Base-by-base conservation (phyloP, 2,113 vertebrate species). In the Amazona vittata region DNA sequence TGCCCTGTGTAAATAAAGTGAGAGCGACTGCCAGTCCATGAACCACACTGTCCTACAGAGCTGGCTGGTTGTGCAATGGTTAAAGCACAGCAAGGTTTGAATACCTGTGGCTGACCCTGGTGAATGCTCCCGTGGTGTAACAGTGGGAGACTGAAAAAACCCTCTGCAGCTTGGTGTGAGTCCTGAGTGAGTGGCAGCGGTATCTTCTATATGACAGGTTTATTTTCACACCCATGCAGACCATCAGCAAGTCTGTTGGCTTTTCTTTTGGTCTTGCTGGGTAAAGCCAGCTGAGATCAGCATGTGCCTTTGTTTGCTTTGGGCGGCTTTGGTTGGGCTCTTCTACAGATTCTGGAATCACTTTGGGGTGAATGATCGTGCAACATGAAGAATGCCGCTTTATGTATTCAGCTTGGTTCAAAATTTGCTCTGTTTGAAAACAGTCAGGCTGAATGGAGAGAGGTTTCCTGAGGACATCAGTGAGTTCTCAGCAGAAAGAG, bases 1-100 rank as follows among this genome's bases (percentile, higher is more conserved):
- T 74, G 33, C 31, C 68, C 62, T 93, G 43, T 68, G 94, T 91
- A 86, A 91, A 94, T 60, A 94, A 75, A 75, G 33, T 29, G n/a
- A 59, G 77, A 74, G 73, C 0, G 0, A 53, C 68, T 73, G 80
- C 80, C 60, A 81, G 46, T 29, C 8, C 1, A 0, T 44, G 71
- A 86, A 55, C 62, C 18, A 25, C 43, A 2, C 20, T 24, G 39
- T 60, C 46, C 68, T 20, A 46, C 60, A 24, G 77, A 67, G 68
- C 50, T 55, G 50, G 11, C 14, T n/a, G 26, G 29, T 46, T 90
- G 84, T 79, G 90, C 77, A 90, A 64, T 10, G 67, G 39, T 59
- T 68, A 39, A 68, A 86, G 47, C 46, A 52, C 1, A 3, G 60
- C 65, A 87, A 87, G 62, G 17, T 46, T 59, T 47, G 68, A 44